A percentile compares a stretch with the other conserved stretches of the same genome.
phyloP scores from a whole-genome alignment of 2,888 invertebrate genomes.

The Dynastes maya region DNA sequence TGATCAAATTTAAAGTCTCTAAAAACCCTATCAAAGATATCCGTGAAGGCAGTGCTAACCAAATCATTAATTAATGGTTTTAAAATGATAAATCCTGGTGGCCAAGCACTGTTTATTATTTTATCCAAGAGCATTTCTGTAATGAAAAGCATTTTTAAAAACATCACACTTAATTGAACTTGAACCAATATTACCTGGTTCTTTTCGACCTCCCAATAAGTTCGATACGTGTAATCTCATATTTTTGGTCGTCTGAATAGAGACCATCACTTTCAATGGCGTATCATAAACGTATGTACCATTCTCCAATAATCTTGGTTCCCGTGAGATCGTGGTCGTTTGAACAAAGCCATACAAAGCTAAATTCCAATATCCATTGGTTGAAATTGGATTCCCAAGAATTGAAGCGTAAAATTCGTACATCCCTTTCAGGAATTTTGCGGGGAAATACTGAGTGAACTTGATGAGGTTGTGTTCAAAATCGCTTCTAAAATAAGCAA shows the following conservation, averaged over 20 bases:
- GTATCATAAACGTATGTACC: constrained; percentile 61
- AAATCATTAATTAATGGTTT: constrained; percentile 86
- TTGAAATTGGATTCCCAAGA: constrained; percentile 76
- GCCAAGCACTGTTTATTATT: constrained; percentile 87
- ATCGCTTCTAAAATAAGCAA: constrained; percentile 75
- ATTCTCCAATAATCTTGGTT: constrained; percentile 67
- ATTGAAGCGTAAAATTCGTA: constrained; percentile 78
- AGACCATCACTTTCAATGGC: constrained; percentile 78
- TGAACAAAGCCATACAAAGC: constrained; percentile 80
- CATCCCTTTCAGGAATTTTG: constrained; percentile 81
- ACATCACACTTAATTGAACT: too few relatives aligned
- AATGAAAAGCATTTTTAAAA: constrained; percentile 48
- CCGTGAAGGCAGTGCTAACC: constrained; percentile 87
- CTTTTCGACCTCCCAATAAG: constrained; percentile 78
- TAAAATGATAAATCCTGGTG: constrained; percentile 83
- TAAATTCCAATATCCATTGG: constrained; percentile 83
- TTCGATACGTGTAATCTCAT: constrained; percentile 85
- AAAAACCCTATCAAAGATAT: constrained; percentile 85
- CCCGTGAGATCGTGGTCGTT: constrained; percentile 77
- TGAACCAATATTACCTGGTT: constrained; percentile 73
- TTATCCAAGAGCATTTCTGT: constrained; percentile 81
- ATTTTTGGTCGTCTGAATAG: constrained; percentile 83
- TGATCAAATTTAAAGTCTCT: constrained; percentile 80
- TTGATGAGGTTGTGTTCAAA: constrained; percentile 77
- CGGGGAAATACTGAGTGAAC: constrained; percentile 88